Conservation (phyloP, 2,888 invertebrate species). For the Caenorhabditis panamensis region DNA sequence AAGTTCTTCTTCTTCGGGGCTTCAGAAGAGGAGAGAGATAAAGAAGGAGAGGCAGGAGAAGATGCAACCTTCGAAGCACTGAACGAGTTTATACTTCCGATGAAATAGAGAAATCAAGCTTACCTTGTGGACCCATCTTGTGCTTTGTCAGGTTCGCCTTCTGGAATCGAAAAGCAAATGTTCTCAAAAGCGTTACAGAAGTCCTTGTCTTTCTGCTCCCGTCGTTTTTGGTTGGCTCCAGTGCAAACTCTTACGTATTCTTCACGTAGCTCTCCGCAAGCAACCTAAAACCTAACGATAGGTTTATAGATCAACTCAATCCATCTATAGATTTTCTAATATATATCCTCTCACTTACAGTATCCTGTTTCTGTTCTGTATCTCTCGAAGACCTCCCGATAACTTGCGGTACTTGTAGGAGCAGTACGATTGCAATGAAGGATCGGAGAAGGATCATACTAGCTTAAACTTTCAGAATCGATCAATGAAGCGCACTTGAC, state of each 20-base stretch:
- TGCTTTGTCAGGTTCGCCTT: constrained; percentile 52
- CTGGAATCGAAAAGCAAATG: constrained; percentile 71
- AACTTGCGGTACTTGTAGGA: background rate
- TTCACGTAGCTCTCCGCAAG: constrained; percentile 72
- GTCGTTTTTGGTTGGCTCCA: constrained; percentile 36
- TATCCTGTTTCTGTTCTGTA: constrained; percentile 36
- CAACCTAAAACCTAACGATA: constrained; percentile 57
- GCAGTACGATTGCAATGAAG: background rate
- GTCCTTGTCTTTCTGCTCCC: constrained; percentile 61
- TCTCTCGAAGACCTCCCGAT: constrained; percentile 26
- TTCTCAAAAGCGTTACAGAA: constrained; percentile 75
- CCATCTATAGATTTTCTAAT: too few relatives aligned
- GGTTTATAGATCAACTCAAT: background rate
- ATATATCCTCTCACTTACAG: too few relatives aligned
- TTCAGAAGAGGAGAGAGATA: background rate
- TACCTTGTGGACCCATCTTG: background rate
- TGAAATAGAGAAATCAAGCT: too few relatives aligned
- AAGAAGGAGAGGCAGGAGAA: constrained; percentile 10
- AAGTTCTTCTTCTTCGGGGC: constrained; percentile 63
- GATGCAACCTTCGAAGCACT: background rate
- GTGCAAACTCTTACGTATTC: constrained; percentile 73
- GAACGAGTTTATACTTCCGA: too few relatives aligned
- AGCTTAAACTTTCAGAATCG: background rate
- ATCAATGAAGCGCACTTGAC: background rate
- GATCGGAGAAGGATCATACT: background rate